Evolutionary conservation across 1,140 invertebrate genomes (phyloP), one percentile per base, ranked within the genome.

Genomic region (Dreissena polymorpha): DNA sequence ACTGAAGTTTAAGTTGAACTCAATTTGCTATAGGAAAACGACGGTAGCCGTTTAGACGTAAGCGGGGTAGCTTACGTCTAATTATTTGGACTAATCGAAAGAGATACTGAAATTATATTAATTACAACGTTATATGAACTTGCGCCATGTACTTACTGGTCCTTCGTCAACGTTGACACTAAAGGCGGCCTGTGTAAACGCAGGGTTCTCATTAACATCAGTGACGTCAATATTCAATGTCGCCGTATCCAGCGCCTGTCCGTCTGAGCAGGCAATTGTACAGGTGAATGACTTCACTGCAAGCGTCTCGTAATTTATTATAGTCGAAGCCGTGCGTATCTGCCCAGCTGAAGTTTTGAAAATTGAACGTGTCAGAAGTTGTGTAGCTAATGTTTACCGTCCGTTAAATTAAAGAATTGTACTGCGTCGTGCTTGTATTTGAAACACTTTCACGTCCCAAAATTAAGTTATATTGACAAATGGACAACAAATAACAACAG

Each of bases 141-240:
- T 39, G 39, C 8, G 39, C 39, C 2, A 39, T 2, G 39, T 39
- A 2, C 72, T 23, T 72, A 81, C 78, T 10, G 39, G 25, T 65
- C 78, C 78, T 81, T 81, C 78, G 39, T 81, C 68, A 21, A 39
- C 78, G 57, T 51, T 49, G 12, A 81, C 65, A 18, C 29, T 72
- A 49, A 72, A 81, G 10, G 64, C 78, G 23, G 57, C 72, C 78
- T 81, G 78, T 5, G 67, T 18, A 65, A 81, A 81, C 21, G 14
- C 18, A 16, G 78, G 78, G 6, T 68, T 6, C 25, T 81, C 78
- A 23, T 81, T 81, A 23, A 81, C 70, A 49, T 81, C 29, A 23
- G 55, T 64, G 39, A 81, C 60, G 25, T 72, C 49, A 57, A 81
- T 25, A 27, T 21, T 53, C 39, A 81, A 14, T 0, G 69, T 70